Evolutionary conservation across 2,797 vertebrate species (phyloP), one percentile per base, ranked within the genome.

Genomic region (Parauchenoglanis punctatus): DNA sequence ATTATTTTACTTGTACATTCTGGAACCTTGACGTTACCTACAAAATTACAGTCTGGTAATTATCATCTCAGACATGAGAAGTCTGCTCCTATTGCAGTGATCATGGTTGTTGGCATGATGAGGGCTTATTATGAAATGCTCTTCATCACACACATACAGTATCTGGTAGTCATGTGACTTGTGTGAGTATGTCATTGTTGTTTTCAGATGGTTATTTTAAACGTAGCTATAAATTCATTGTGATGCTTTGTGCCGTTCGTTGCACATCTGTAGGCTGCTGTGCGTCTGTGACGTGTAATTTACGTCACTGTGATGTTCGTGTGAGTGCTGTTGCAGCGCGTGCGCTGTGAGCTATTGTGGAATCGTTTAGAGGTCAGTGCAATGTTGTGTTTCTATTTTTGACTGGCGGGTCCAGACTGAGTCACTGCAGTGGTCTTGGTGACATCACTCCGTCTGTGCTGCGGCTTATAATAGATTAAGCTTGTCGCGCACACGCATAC

Each of bases 401-500:
- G 78, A 85, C 82, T 83, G 83, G 75, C n/a, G 59, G 84, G 85
- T 90, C 86, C 88, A 86, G 88, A 90, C 87, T 90, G 90, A 91
- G 86, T 89, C 87, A 91, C 90, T 91, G 91, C 89, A 91, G 88
- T 85, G 85, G 90, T 90, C 87, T 76, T 82, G 77, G 86, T 91
- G 90, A 92, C 90, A 91, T 91, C 90, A 91, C 67, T 86, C 61
- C 1, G 85, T 89, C 86, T 91, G 86, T 31, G 18, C 73, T 61
- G 72, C 88, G 52, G 84, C 81, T 90, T 88, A 91, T 84, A 90
- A 86, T 88, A 88, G 86, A 81, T 83, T 40, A 63, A 76, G 70
- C 83, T 85, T 58, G 85, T 85, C 59, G 84, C 70, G 75, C 86
- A 83, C 83, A 63, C 35, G 61, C 86, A 77, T 54, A 65, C 77